These are phyloP conservation scores for Hippopotamus amphibius DNA, from an alignment of 2,113 vertebrate species.

Conservation along the genomic window DNA sequence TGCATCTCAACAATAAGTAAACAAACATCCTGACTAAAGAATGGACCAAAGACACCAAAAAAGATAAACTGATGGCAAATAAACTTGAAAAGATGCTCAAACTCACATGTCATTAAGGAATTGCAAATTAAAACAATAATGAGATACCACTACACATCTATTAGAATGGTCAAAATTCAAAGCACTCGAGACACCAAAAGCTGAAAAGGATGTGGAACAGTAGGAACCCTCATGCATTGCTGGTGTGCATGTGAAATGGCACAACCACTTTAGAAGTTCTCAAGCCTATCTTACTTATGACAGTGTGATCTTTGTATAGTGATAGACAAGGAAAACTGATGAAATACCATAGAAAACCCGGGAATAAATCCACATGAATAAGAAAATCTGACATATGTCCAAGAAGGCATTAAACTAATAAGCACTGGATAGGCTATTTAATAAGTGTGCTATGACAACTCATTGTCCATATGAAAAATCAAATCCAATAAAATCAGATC, in stretches of 20 bases:
- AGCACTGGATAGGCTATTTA: neutral
- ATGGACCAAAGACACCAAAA: neutral
- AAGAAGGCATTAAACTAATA: neutral
- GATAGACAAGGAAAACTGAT: neutral
- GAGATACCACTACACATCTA: neutral
- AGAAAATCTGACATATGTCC: neutral
- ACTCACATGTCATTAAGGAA: neutral
- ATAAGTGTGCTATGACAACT: neutral
- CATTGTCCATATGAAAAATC: neutral
- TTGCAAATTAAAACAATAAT: neutral
- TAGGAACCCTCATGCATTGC: neutral
- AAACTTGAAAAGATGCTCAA: neutral
- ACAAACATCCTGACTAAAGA: neutral
- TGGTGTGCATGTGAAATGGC: neutral
- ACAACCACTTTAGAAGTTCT: neutral
- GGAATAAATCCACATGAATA: neutral
- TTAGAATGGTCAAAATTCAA: neutral
- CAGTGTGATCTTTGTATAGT: neutral
- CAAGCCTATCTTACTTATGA: neutral
- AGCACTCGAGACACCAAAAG: neutral
- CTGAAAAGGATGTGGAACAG: neutral
- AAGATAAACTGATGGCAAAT: neutral
- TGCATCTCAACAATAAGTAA: neutral
- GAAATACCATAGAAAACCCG: neutral
- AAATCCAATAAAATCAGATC: neutral